Conservation (phyloP, 2,888 invertebrate species). For the Agrilus cyanescens region DNA sequence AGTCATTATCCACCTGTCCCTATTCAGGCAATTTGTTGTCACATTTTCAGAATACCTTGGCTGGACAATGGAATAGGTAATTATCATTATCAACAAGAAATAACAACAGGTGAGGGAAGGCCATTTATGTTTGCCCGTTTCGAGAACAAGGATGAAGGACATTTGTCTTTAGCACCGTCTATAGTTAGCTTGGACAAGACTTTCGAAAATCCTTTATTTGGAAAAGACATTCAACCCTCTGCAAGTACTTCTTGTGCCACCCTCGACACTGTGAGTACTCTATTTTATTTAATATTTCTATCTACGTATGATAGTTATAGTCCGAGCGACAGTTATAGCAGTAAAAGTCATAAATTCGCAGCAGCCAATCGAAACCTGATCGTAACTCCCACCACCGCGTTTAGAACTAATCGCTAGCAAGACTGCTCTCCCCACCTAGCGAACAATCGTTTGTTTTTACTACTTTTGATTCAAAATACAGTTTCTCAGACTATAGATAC, state of each 20-base stretch:
- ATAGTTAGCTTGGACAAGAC: slow-evolving; percentile 21
- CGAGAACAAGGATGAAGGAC: slow-evolving; percentile 21
- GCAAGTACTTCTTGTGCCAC: too few relatives aligned
- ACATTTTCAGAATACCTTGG: slow-evolving; percentile 12
- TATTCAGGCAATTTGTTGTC: background rate
- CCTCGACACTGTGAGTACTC: slow-evolving; percentile 6
- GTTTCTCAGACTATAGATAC: too few relatives aligned
- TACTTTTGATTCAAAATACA: too few relatives aligned
- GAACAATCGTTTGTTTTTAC: too few relatives aligned
- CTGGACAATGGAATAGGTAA: background rate
- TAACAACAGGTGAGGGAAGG: background rate
- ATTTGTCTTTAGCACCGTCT: slow-evolving; percentile 22
- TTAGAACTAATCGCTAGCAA: too few relatives aligned
- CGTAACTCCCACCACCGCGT: too few relatives aligned
- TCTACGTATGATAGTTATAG: too few relatives aligned
- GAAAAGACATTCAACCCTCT: slow-evolving; percentile 9
- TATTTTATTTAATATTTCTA: too few relatives aligned
- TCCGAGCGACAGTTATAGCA: too few relatives aligned
- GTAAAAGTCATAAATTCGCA: too few relatives aligned
- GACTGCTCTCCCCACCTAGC: too few relatives aligned
- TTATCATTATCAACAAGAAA: background rate
- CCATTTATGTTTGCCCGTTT: slow-evolving; percentile 20
- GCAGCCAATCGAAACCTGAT: too few relatives aligned
- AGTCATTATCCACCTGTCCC: background rate
- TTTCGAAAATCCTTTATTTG: slow-evolving; percentile 27